Conservation (phyloP, 1,140 invertebrate species). For the Bicyclus anynana region DNA sequence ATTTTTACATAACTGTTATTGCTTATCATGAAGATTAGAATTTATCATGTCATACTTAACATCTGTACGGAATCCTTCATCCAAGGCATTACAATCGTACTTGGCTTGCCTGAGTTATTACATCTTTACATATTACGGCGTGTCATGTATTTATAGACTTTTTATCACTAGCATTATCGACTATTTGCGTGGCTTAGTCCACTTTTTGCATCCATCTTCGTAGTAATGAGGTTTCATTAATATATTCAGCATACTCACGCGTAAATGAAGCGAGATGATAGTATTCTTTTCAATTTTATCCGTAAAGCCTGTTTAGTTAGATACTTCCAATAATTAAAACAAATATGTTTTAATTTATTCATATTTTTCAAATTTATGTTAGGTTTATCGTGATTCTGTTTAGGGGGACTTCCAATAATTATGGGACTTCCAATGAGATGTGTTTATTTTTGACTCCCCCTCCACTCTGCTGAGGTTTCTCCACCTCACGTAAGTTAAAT, state of each 20-base stretch:
- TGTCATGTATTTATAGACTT: neutral
- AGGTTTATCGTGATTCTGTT: too few species aligned
- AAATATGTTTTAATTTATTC: too few species aligned
- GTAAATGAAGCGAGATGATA: conserved; percentile 10
- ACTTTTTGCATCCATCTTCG: neutral
- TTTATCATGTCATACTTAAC: too few species aligned
- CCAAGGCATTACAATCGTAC: neutral
- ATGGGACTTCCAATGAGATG: too few species aligned
- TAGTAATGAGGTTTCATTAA: conserved; percentile 7
- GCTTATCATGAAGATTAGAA: too few species aligned
- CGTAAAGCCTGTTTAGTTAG: neutral
- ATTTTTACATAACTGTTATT: too few species aligned
- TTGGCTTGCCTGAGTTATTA: neutral
- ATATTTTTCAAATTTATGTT: too few species aligned
- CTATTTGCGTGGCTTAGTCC: neutral
- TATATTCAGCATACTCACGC: conserved; percentile 24
- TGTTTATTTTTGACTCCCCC: too few species aligned
- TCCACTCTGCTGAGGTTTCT: too few species aligned
- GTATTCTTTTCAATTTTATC: neutral
- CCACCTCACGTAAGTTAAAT: too few species aligned
- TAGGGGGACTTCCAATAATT: too few species aligned
- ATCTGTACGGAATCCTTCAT: neutral
- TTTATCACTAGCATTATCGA: neutral
- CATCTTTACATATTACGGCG: conserved; percentile 1
- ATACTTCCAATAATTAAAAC: neutral